Conservation (phyloP, 2,888 invertebrate species). For the Conops quadrifasciatus region DNA sequence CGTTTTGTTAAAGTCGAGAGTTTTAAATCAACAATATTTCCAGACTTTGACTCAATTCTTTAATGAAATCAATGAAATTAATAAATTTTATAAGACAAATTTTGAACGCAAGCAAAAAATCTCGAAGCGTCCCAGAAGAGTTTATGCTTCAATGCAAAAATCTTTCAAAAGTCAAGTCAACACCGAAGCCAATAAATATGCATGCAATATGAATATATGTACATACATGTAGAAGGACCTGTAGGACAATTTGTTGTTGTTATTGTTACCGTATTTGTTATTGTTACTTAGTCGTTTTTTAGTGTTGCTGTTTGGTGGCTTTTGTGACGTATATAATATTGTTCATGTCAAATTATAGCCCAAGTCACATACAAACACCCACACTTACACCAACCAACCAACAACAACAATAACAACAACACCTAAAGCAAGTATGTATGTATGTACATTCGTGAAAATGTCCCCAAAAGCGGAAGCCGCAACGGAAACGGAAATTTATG, state of each 20-base stretch:
- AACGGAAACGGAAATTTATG: conserved; percentile 33
- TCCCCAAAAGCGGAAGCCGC: conserved; percentile 18
- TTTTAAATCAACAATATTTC: not conserved
- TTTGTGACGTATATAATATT: conserved; percentile 21
- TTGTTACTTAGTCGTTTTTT: conserved; percentile 8
- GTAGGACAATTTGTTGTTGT: not conserved
- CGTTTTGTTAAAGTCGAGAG: no score
- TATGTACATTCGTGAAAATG: not conserved
- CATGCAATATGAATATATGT: not conserved
- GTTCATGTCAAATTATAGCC: conserved; percentile 20
- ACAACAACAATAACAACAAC: not conserved
- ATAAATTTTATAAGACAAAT: no score
- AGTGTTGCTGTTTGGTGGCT: not conserved
- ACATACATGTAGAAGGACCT: no score
- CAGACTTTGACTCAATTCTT: not conserved
- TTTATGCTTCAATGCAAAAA: not conserved
- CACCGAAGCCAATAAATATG: not conserved
- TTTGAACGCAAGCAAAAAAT: not conserved
- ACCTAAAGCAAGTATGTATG: no score
- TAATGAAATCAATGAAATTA: no score
- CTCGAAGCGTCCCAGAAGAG: not conserved
- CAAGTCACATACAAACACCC: not conserved
- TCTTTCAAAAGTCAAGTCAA: not conserved
- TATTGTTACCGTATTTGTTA: conserved; percentile 12
- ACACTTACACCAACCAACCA: conserved; percentile 2